Percentiles rank a stretch among this genome's conserved stretches.
These are phyloP conservation scores for Cantharis rufa DNA, from an alignment of 2,888 invertebrate species.

Conservation along the genomic window DNA sequence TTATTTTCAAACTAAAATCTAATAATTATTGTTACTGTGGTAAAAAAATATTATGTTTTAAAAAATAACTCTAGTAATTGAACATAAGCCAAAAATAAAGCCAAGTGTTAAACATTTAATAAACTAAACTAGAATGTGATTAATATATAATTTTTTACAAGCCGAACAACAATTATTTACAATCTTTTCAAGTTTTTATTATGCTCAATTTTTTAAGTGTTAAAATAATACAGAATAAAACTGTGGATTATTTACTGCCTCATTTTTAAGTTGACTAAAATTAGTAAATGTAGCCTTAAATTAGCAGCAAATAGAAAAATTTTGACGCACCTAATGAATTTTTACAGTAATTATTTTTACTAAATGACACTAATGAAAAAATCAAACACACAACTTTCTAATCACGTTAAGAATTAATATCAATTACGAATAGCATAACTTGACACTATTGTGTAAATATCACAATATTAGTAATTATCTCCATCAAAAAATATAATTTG, in stretches of 20 bases:
- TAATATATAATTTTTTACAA: neutral
- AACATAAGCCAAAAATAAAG: neutral
- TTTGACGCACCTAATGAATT: neutral
- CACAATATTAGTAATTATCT: neutral
- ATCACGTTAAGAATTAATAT: neutral
- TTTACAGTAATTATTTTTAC: neutral
- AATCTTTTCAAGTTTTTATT: neutral
- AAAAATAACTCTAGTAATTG: neutral
- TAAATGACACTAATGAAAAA: neutral
- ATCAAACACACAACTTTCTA: neutral
- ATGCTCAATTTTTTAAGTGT: neutral
- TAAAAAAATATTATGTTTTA: neutral
- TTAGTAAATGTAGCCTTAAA: neutral
- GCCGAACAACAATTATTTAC: neutral
- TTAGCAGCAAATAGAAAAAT: neutral
- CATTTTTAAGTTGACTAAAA: neutral
- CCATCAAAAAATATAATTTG: neutral
- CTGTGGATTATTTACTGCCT: neutral
- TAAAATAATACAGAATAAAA: neutral
- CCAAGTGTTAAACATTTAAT: neutral
- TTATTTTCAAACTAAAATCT: neutral
- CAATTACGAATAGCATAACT: neutral
- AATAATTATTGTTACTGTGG: neutral
- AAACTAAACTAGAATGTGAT: neutral
- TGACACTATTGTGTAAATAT: neutral